A percentile compares a stretch with the other conserved stretches of the same genome.
phyloP scores from a whole-genome alignment of 2,888 invertebrate species.

The Megalurothrips usitatus region DNA sequence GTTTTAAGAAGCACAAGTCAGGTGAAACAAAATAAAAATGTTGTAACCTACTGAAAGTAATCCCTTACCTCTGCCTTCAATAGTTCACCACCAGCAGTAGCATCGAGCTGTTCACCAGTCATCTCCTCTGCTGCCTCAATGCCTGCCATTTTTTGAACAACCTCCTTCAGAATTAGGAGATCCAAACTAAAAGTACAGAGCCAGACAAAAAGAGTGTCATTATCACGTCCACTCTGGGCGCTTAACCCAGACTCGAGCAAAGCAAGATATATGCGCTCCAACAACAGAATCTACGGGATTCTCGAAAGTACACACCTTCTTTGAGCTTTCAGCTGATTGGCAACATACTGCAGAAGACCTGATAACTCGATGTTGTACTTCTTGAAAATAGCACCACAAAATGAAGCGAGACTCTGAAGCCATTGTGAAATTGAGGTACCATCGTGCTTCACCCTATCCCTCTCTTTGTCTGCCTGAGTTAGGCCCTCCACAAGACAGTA shows the following conservation, averaged over 20 bases:
- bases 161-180: slow-evolving; percentile 88
- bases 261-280: background rate
- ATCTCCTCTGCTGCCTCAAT: slow-evolving; percentile 95
- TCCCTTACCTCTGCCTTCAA: slow-evolving; percentile 79
- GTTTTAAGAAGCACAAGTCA: slow-evolving; percentile 27
- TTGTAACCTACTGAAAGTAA: slow-evolving; percentile 17
- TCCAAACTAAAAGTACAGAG: slow-evolving; percentile 61
- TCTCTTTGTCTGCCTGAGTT: slow-evolving; percentile 64
- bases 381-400: slow-evolving; percentile 94
- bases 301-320: slow-evolving; percentile 67
- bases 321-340: slow-evolving; percentile 92
- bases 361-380: slow-evolving; percentile 95
- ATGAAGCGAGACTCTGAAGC: slow-evolving; percentile 91
- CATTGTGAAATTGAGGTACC: slow-evolving; percentile 89
- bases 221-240: too few relatives aligned
- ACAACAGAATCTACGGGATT: too few relatives aligned
- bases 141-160: slow-evolving; percentile 99
- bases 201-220: slow-evolving; percentile 30
- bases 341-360: slow-evolving; percentile 92
- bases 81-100: slow-evolving; percentile 95
- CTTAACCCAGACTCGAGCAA: background rate
- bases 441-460: slow-evolving; percentile 75
- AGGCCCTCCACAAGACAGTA: slow-evolving; percentile 93
- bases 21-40: too few relatives aligned
- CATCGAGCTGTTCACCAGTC: slow-evolving; percentile 92